Evolutionary conservation across 2,113 vertebrate species (phyloP), one percentile per base, ranked within the genome.

Genomic region (Camelus dromedarius): DNA sequence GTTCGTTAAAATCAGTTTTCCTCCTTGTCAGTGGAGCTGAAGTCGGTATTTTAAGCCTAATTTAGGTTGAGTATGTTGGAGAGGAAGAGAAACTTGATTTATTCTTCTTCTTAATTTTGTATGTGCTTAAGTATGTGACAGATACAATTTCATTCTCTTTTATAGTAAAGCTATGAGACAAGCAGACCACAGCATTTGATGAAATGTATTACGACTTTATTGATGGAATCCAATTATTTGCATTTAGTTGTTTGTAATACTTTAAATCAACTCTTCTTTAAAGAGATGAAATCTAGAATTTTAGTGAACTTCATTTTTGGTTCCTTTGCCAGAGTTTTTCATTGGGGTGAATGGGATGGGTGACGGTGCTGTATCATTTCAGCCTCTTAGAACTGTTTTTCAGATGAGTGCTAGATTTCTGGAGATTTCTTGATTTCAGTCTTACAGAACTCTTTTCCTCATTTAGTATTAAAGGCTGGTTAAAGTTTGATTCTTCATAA

Each of bases 81-180:
- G 87, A 22, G 69, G 98, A 97, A 79, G 97, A 26, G 96, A 88
- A 52, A 60, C 28, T 97, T 97, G 89, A 54, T 97, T 81, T 73
- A 15, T 15, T 97, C 22, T 81, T 95, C 95, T 95, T 72, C 70
- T 92, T 96, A 50, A 32, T 24, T 48, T 32, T 42, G 3, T 81
- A 38, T 58, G 2, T 58, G 15, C n/a, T 96, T 35, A 86, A 50
- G 22, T 96, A 60, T 3, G 3, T 42, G 42, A 46, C 8, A 48
- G 28, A 46, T 30, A 30, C 2, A 72, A 58, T 92, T 73, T 92
- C 48, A 72, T 93, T 89, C 58, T 95, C 10, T 95, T 90, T 92
- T 77, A 64, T 20, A 32, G 64, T 66, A 86, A 95, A 48, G 15
- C 0, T 1, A 95, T 6, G 82, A 64, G 6, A 95, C 30, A 87